Evolutionary conservation across 2,888 invertebrate genomes (phyloP), one percentile per base, ranked within the genome.

Genomic region (Chydorus sphaericus): DNA sequence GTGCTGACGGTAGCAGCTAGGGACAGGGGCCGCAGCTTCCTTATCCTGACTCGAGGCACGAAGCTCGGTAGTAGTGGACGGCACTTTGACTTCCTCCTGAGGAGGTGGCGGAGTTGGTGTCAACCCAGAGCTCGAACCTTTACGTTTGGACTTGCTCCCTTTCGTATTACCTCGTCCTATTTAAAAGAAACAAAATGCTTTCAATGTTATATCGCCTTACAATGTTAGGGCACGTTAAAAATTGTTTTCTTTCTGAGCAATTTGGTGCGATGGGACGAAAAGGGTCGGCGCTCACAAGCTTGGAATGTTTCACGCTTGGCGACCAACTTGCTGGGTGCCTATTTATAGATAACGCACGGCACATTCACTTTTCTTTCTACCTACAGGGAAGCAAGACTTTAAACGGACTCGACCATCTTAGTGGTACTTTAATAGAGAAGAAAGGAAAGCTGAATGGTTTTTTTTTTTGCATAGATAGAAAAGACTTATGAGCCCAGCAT

Each of bases 341-440:
- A 44, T 44, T 44, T 44, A 23, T 44, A 44, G 44, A 44, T 44
- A 28, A 44, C 11, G n/a, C n/a, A 44, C 26, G 44, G 26, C n/a
- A 14, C 28, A 44, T 44, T 44, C 5, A 8, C 44, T 28, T 44
- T 28, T 28, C 44, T n/a, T n/a, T n/a, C n/a, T n/a, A n/a, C n/a
- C n/a, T n/a, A n/a, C n/a, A n/a, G n/a, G n/a, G n/a, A n/a, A n/a
- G n/a, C n/a, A n/a, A n/a, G n/a, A n/a, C n/a, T n/a, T n/a, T n/a
- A n/a, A n/a, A n/a, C n/a, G n/a, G n/a, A n/a, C n/a, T n/a, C n/a
- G n/a, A n/a, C n/a, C n/a, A n/a, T n/a, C n/a, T n/a, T n/a, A n/a
- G n/a, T n/a, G n/a, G n/a, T n/a, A n/a, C n/a, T n/a, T n/a, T n/a
- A n/a, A n/a, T n/a, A n/a, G n/a, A 5, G 11, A 44, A 44, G 7